phyloP scores from a whole-genome alignment of 2,797 vertebrate genomes.

The Mustela erminea region DNA sequence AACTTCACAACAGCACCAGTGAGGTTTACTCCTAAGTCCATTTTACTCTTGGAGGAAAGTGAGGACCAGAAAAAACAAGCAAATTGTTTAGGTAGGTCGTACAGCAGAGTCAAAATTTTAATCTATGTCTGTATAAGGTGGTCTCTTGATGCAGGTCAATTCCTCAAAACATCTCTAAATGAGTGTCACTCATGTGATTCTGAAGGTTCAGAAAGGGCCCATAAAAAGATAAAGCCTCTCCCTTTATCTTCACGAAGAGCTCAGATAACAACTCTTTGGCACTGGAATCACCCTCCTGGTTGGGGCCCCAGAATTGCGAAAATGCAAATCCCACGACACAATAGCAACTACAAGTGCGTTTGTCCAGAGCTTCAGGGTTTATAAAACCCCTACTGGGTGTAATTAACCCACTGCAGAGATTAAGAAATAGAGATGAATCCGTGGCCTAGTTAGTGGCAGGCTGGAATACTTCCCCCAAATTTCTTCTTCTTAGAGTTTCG shows the following conservation, averaged over 20 bases:
- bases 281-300: not conserved
- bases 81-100: not conserved
- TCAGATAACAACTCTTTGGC: not conserved
- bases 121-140: not conserved
- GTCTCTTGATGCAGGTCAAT: not conserved
- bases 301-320: not conserved
- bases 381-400: not conserved
- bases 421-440: constrained; percentile 46
- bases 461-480: not conserved
- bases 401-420: constrained; percentile 2
- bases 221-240: constrained; percentile 11
- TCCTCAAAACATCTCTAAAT: not conserved
- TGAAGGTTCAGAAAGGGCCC: constrained; percentile 20
- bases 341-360: not conserved
- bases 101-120: constrained; percentile 21
- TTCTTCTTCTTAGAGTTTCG: not conserved
- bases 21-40: not conserved
- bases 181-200: not conserved
- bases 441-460: not conserved
- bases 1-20: constrained; percentile 10
- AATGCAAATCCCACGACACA: not conserved
- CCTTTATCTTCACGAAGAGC: not conserved
- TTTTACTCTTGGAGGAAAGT: constrained; percentile 26
- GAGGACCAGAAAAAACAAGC: not conserved
- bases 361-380: not conserved